These are phyloP conservation scores for Calcarius lapponicus DNA, from an alignment of 2,797 vertebrate genomes.

Conservation along the genomic window DNA sequence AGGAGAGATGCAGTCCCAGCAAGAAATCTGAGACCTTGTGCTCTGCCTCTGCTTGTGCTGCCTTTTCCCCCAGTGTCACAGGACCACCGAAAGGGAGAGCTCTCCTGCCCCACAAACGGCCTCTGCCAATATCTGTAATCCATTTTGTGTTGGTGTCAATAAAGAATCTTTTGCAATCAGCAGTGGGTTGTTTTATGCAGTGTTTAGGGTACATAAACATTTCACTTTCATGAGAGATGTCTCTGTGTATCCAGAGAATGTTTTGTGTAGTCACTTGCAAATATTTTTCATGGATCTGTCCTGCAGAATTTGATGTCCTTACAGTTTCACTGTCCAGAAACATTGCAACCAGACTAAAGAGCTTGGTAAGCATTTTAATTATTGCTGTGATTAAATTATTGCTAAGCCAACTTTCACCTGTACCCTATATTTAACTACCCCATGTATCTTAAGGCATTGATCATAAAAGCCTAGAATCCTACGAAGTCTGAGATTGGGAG, in stretches of 20 bases:
- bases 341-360: not conserved
- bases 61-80: not conserved
- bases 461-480: not conserved
- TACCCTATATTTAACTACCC: not conserved
- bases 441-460: not conserved
- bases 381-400: not conserved
- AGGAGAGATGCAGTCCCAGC: not conserved
- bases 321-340: not conserved
- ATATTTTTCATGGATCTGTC: not conserved
- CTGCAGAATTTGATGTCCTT: not conserved
- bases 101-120: not conserved
- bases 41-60: not conserved
- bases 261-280: not conserved
- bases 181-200: not conserved
- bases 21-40: fast-evolving
- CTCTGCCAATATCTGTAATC: not conserved
- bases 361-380: not conserved
- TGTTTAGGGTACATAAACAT: not conserved
- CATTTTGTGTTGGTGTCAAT: not conserved
- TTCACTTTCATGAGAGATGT: not conserved
- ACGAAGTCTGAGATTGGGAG: fast-evolving
- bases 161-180: not conserved
- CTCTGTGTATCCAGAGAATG: not conserved
- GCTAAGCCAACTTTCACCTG: not conserved
- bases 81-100: fast-evolving